Conservation (phyloP, 2,113 vertebrate species). For the Notarius quadriscutis region DNA sequence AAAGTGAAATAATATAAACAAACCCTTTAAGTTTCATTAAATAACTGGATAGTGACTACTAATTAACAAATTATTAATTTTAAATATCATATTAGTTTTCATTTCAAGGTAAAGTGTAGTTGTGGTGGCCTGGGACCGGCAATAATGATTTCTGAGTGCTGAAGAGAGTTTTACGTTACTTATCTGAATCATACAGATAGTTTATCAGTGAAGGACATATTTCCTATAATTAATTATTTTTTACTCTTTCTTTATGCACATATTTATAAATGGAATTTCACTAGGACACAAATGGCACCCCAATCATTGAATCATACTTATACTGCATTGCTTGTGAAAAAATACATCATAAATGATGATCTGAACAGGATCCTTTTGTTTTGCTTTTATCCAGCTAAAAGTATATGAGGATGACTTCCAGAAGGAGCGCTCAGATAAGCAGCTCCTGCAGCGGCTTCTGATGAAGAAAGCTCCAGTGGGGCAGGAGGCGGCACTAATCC, state of each 20-base stretch:
- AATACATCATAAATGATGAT: not conserved
- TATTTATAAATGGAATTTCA: not conserved
- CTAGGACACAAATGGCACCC: not conserved
- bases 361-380: not conserved
- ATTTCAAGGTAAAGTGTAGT: not conserved
- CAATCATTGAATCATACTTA: not conserved
- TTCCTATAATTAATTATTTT: not conserved
- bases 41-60: no score
- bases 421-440: constrained; percentile 76
- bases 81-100: not conserved
- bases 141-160: not conserved
- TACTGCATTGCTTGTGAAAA: not conserved
- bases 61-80: not conserved
- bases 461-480: constrained; percentile 62
- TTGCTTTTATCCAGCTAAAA: constrained; percentile 68
- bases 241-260: not conserved
- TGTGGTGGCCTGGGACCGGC: not conserved
- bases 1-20: no score
- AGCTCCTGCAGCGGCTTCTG: constrained; percentile 75
- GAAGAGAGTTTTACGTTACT: not conserved
- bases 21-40: no score
- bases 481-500: constrained; percentile 69
- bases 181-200: not conserved
- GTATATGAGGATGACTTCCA: constrained; percentile 78
- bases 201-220: not conserved